Percentiles rank a stretch among this genome's conserved stretches.
These are phyloP conservation scores for Agrochola macilenta DNA, from an alignment of 2,888 invertebrate species.

Conservation along the genomic window DNA sequence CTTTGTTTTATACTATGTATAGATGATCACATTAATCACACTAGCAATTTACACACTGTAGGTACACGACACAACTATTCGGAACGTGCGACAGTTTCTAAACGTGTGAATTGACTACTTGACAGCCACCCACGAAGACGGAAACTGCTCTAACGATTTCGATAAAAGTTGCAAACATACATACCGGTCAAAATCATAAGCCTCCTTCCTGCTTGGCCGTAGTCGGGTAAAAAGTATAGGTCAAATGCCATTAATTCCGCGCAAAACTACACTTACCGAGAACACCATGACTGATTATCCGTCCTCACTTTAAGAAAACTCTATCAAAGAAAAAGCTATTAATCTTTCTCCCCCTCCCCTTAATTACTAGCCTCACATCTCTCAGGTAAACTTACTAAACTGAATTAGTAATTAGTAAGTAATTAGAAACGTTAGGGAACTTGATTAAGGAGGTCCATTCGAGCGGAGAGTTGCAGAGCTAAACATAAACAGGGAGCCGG, in stretches of 20 bases:
- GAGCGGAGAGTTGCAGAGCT: not conserved
- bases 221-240: not conserved
- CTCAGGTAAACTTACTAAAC: constrained; percentile 26
- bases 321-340: constrained; percentile 30
- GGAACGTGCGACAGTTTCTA: too few species aligned
- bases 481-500: not conserved
- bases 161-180: too few species aligned
- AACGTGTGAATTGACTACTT: too few species aligned
- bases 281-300: constrained; percentile 29
- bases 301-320: constrained; percentile 3
- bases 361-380: not conserved
- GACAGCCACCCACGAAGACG: too few species aligned
- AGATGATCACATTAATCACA: too few species aligned
- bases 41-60: too few species aligned
- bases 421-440: constrained; percentile 14
- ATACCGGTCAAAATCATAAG: too few species aligned
- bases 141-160: too few species aligned
- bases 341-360: constrained; percentile 17
- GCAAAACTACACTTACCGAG: not conserved
- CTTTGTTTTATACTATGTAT: too few species aligned
- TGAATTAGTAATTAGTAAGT: constrained; percentile 46
- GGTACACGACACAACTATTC: too few species aligned
- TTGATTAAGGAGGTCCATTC: constrained; percentile 2
- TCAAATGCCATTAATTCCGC: not conserved
- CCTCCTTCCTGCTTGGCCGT: too few species aligned